Conservation (phyloP, 37 sponge, comb jelly and placozoan genomes). For the Dysidea cf. avara region DNA sequence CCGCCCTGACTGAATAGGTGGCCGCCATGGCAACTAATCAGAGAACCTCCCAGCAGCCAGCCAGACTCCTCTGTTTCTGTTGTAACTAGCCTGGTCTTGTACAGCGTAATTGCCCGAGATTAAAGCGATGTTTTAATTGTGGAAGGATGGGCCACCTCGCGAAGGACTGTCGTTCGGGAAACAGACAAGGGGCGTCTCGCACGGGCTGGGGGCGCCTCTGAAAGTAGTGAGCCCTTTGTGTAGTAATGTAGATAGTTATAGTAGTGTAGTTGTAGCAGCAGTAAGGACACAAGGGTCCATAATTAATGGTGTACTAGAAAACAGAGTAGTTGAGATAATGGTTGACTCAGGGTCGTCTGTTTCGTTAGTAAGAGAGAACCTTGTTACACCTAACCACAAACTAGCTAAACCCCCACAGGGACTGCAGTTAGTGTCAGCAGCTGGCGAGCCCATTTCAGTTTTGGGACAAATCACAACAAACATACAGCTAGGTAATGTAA, state of each 20-base stretch:
- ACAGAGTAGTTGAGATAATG: not conserved
- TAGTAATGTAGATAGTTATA: not conserved
- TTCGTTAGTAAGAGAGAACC: not conserved
- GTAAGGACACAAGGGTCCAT: conserved; percentile 6
- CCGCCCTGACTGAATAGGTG: conserved; percentile 11
- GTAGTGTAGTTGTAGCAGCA: conserved; percentile 6
- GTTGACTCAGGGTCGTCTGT: conserved; percentile 10
- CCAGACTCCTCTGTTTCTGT: not conserved
- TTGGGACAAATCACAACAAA: not conserved
- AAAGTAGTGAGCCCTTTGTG: not conserved
- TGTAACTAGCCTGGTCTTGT: conserved; percentile 15
- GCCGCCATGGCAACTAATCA: not conserved
- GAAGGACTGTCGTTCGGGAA: conserved; percentile 22
- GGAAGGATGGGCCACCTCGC: conserved; percentile 11
- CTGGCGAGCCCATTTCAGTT: conserved; percentile 15
- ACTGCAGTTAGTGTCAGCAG: not conserved
- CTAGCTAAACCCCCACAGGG: no score
- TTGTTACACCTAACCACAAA: not conserved
- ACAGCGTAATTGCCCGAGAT: conserved; percentile 14
- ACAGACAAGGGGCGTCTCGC: conserved; percentile 15
- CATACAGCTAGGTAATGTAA: conserved; percentile 7
- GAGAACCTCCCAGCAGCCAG: not conserved
- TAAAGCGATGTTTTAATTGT: conserved; percentile 7
- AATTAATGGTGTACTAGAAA: not conserved
- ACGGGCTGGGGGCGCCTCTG: conserved; percentile 8